Conservation (phyloP, 2,888 invertebrate genomes). For the Anticlea derivata region DNA sequence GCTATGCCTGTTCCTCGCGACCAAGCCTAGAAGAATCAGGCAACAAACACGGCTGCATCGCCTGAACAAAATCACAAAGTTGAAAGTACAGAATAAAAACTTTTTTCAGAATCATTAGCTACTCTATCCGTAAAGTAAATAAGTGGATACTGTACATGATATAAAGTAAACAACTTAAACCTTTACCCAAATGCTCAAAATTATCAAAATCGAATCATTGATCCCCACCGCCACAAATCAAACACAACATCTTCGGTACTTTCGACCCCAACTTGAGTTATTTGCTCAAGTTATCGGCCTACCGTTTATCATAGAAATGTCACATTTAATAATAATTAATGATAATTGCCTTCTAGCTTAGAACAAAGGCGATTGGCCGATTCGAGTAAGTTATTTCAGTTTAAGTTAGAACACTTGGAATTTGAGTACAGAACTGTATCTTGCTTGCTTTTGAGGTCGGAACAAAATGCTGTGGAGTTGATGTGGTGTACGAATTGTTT, state of each 20-base stretch:
- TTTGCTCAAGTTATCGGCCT: slow-evolving; percentile 80
- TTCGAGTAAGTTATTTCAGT: slow-evolving; percentile 81
- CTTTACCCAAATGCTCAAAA: slow-evolving; percentile 12
- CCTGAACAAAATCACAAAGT: too few species aligned
- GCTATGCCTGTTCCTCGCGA: too few species aligned
- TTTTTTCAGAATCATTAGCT: too few species aligned
- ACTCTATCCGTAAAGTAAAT: too few species aligned
- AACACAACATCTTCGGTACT: slow-evolving; percentile 50
- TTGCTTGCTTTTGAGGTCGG: slow-evolving; percentile 62
- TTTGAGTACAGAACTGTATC: slow-evolving; percentile 81
- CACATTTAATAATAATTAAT: slow-evolving; percentile 84
- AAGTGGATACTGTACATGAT: too few species aligned
- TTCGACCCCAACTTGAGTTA: slow-evolving; percentile 66
- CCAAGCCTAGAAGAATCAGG: too few species aligned
- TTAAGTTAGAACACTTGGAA: slow-evolving; percentile 77
- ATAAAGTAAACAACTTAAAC: too few species aligned
- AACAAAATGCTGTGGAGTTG: slow-evolving; percentile 42
- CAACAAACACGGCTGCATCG: too few species aligned
- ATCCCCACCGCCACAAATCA: slow-evolving; percentile 55
- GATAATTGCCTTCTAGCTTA: slow-evolving; percentile 83
- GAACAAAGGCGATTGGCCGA: slow-evolving; percentile 81
- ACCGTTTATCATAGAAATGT: slow-evolving; percentile 78
- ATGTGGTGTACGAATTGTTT: background rate
- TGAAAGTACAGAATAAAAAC: too few species aligned
- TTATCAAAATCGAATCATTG: slow-evolving; percentile 35